Base-by-base conservation (phyloP, 2,888 invertebrate species). In the Subacronicta megacephala region DNA sequence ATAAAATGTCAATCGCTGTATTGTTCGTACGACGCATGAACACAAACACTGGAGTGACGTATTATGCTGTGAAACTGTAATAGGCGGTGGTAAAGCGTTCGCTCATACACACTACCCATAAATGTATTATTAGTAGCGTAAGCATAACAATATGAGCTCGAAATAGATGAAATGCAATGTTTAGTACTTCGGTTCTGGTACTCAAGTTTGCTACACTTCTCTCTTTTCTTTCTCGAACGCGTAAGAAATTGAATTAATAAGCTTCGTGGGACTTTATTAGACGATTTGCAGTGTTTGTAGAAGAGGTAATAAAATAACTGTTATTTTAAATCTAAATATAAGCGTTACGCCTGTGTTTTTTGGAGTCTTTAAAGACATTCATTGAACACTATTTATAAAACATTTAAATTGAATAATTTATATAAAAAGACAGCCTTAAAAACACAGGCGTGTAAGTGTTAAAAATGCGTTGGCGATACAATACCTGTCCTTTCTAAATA, bases 401-500 rank as follows among this genome's bases (percentile, higher is more conserved):
- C 12, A 40, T 7, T 13, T 23, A 7, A 20, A 6, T 31, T 13
- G 10, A 26, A 45, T 33, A 29, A n/a, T 46, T 10, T 1, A 16
- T 40, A 36, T 18, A n/a, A 43, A 42, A 43, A 41, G 37, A 78
- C 74, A 80, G 71, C 78, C 63, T 64, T 83, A 83, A 84, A 83
- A 88, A 80, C 85, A 82, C 83, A 86, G 80, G 77, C 86, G 88
- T 83, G 80, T 80, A 87, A 94, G 92, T 90, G 94, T 94, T 94
- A 94, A 94, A 94, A 94, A 94, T 94, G 94, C 94, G 92, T 94
- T 93, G 94, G 94, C 94, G 94, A 94, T 94, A 94, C 94, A 90
- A 94, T 94, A 94, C 94, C 94, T 94, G 94, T 92, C 93, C 91
- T 93, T 93, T 93, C 93, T 91, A 95, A 95, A 95, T 95, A 96